Evolutionary conservation across 2,113 vertebrate species (phyloP).

Genomic region (Dicaeum eximium): DNA sequence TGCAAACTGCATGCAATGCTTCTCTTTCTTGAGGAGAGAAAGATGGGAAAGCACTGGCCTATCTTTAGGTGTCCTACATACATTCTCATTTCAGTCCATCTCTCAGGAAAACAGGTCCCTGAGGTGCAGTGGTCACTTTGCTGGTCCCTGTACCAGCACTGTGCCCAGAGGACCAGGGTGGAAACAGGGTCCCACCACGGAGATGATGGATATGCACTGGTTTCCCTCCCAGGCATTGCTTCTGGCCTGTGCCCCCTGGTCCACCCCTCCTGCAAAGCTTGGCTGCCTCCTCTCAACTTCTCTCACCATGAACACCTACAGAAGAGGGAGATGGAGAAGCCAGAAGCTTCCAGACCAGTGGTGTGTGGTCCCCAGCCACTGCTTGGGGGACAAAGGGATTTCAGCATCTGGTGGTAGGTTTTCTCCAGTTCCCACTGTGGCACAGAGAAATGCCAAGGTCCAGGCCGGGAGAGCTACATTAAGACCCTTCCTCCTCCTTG

Average conservation of each 20-base stretch:
- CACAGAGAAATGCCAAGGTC: background rate
- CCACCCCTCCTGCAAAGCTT: rapidly evolving
- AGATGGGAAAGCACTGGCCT: background rate
- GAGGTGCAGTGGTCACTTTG: rapidly evolving
- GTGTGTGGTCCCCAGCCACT: background rate
- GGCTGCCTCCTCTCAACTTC: background rate
- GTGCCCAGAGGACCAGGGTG: background rate
- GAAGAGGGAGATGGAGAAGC: background rate
- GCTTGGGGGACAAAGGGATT: background rate
- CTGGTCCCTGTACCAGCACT: background rate
- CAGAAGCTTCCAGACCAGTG: background rate
- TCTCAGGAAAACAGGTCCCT: background rate
- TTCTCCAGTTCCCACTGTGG: background rate
- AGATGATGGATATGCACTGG: background rate
- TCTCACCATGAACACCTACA: background rate
- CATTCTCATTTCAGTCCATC: background rate
- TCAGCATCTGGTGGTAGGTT: background rate
- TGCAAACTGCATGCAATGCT: background rate
- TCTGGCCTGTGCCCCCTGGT: background rate
- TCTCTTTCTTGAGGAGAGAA: background rate
- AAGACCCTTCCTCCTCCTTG: background rate
- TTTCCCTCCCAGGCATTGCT: background rate
- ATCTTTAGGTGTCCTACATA: background rate
- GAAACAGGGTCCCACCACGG: background rate
- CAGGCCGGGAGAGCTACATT: rapidly evolving